Evolutionary conservation across 2,113 vertebrate species (phyloP).

Genomic region (Prunella fulvescens): DNA sequence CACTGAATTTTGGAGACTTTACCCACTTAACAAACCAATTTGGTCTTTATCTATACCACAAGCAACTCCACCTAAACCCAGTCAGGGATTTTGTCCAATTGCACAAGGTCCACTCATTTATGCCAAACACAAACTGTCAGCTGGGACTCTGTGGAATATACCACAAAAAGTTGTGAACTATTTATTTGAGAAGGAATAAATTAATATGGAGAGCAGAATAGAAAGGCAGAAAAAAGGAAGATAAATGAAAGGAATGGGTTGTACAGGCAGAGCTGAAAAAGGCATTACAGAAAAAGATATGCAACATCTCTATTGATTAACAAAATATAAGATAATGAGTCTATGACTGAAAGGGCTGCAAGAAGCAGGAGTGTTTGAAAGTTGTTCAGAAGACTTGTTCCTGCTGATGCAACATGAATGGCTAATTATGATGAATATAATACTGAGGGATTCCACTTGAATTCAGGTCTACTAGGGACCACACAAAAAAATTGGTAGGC

Average conservation of each 20-base stretch:
- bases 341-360: not conserved
- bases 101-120: not conserved
- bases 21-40: not conserved
- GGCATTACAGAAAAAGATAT: not conserved
- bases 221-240: not conserved
- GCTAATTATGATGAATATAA: not conserved
- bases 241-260: not conserved
- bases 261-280: not conserved
- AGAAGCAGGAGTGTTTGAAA: not conserved
- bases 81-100: not conserved
- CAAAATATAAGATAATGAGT: not conserved
- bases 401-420: not conserved
- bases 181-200: not conserved
- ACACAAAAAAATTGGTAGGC: not conserved
- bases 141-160: not conserved
- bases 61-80: not conserved
- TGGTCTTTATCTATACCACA: not conserved
- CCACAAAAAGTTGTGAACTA: not conserved
- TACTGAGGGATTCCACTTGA: not conserved
- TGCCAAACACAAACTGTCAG: not conserved
- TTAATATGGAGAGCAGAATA: not conserved
- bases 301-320: not conserved
- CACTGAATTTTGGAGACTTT: not conserved
- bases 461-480: not conserved
- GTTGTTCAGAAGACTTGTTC: not conserved